phyloP scores from a whole-genome alignment of 1,140 invertebrate species.

The Diachasma alloeum region DNA sequence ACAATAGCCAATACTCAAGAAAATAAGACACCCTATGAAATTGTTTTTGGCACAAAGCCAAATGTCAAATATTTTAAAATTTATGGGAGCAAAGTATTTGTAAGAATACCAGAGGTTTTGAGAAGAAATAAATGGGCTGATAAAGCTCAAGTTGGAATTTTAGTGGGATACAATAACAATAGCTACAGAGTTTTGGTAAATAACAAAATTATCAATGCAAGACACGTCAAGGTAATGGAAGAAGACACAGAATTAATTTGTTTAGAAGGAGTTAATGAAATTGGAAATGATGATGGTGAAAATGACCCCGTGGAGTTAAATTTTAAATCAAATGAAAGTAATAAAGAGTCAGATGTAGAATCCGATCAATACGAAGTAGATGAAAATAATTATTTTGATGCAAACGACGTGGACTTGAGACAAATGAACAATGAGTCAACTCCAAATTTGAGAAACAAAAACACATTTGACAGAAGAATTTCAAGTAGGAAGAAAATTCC shows the following conservation, averaged over 20 bases:
- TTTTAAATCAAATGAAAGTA: too few relatives aligned
- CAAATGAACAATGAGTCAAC: too few relatives aligned
- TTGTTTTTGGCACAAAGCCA: constrained; percentile 26
- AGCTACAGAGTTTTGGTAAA: neutral
- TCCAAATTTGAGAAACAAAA: too few relatives aligned
- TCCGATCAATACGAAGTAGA: too few relatives aligned
- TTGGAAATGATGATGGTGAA: too few relatives aligned
- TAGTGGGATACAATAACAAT: neutral
- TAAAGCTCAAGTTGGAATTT: neutral
- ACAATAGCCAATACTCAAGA: constrained; percentile 29
- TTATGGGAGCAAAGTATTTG: neutral
- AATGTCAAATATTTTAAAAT: neutral
- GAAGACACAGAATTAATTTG: too few relatives aligned
- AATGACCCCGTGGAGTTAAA: neutral
- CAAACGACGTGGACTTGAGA: too few relatives aligned
- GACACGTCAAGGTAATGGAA: neutral
- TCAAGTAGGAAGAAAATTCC: too few relatives aligned
- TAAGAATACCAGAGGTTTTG: too few relatives aligned
- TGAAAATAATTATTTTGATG: neutral
- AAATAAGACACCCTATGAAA: constrained; percentile 37
- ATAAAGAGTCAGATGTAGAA: constrained; percentile 29
- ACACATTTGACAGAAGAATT: too few relatives aligned
- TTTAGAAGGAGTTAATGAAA: too few relatives aligned
- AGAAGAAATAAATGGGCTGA: neutral
- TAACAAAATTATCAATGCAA: neutral